Conservation (phyloP, 2,888 invertebrate species). For the Leuctra nigra region DNA sequence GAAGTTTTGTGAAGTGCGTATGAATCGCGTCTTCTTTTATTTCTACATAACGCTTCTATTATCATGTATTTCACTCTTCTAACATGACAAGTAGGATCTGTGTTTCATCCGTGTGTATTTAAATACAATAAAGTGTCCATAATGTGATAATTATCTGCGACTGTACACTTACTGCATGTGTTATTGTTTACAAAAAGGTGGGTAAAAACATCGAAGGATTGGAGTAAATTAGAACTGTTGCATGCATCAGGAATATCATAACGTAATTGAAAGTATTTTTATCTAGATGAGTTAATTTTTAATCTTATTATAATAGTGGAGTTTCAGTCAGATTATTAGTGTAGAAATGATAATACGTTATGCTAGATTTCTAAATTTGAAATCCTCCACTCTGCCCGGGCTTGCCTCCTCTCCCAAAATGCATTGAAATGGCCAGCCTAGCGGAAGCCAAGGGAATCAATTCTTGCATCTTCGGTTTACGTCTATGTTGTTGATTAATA, state of each 20-base stretch:
- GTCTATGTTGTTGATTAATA: background rate
- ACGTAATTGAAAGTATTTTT: no score
- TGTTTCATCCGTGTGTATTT: no score
- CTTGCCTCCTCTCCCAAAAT: conserved; percentile 13
- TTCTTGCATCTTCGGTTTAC: conserved; percentile 18
- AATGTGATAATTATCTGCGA: background rate
- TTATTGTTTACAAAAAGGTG: background rate
- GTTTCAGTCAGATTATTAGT: no score
- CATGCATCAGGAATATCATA: no score
- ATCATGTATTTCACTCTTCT: no score
- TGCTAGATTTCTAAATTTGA: conserved; percentile 21
- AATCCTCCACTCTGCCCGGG: conserved; percentile 23
- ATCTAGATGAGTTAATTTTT: no score
- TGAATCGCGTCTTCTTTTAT: background rate
- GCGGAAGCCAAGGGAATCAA: conserved; percentile 24
- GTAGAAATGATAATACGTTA: no score
- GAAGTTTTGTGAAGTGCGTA: background rate
- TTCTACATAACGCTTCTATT: no score
- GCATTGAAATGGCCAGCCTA: conserved; percentile 25
- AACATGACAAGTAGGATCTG: no score
- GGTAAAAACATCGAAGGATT: background rate
- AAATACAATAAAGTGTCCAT: background rate
- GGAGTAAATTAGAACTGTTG: background rate
- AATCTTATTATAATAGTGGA: no score
- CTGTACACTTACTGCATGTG: background rate